Evolutionary conservation across 2,888 invertebrate species (phyloP), one percentile per base, ranked within the genome.

Genomic region (Euproctis similis): DNA sequence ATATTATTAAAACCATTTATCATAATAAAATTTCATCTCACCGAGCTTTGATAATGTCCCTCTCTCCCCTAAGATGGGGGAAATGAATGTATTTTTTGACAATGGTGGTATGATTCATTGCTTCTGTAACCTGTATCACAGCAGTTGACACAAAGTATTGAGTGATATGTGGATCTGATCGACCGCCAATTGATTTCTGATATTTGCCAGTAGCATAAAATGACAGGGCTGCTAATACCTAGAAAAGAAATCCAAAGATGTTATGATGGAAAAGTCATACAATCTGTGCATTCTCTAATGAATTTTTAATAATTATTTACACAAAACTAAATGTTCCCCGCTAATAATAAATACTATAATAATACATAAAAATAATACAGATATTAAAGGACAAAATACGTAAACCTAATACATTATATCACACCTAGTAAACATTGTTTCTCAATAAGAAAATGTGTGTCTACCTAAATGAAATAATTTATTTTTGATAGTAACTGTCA

Each of bases 1-100:
- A n/a, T n/a, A n/a, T n/a, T n/a, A n/a, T n/a, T n/a, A n/a, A n/a
- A n/a, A n/a, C n/a, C n/a, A n/a, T n/a, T n/a, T n/a, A n/a, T n/a
- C n/a, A n/a, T n/a, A n/a, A n/a, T n/a, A 8, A 21, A 5, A 21
- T 7, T 21, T 2, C 21, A n/a, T 12, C 48, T 41, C 36, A 78
- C 81, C 71, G 75, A 36, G 70, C 64, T 42, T 81, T 81, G 17
- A 81, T 60, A 34, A 69, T 51, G 46, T 81, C 77, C 13, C 81
- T 54, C 28, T 81, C 81, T 19, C 65, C 59, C n/a, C 70, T 64
- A 8, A 81, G 42, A 54, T 81, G 81, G 8, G 81, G 81, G 29
- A 80, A 81, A 37, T 81, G 81, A 31, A 81, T 78, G 35, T 81
- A 77, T 31, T 81, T 81, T 45, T 77, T 78, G 0, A 81, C 69